phyloP scores from a whole-genome alignment of 2,888 invertebrate genomes.

The Diloba caeruleocephala region DNA sequence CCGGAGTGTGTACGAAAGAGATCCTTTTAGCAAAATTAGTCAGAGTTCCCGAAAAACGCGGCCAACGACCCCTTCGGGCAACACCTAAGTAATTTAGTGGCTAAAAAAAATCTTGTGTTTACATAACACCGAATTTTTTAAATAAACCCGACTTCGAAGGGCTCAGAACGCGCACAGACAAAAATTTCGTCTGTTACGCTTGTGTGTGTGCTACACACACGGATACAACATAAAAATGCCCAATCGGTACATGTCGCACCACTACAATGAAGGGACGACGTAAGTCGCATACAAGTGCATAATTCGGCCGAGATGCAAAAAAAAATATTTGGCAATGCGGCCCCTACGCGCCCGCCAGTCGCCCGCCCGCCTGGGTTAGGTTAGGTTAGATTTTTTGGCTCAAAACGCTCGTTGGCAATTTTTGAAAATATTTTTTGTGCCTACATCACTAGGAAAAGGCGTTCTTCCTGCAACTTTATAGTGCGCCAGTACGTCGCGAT shows the following conservation, averaged over 20 bases:
- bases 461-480: conserved; percentile 76
- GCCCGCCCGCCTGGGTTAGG: conserved; percentile 89
- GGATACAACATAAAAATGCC: conserved; percentile 81
- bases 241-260: conserved; percentile 87
- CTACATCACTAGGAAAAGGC: conserved; percentile 78
- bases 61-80: conserved; percentile 81
- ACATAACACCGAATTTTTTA: conserved; percentile 86
- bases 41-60: conserved; percentile 87
- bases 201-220: conserved; percentile 85
- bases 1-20: conserved; percentile 66
- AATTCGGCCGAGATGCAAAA: conserved; percentile 90
- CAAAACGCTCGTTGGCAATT: conserved; percentile 87
- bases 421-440: conserved; percentile 82
- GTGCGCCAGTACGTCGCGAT: conserved; percentile 79
- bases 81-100: conserved; percentile 86
- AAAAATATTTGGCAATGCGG: conserved; percentile 90
- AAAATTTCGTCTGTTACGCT: conserved; percentile 75
- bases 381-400: conserved; percentile 90
- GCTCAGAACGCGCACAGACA: conserved; percentile 79
- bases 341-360: conserved; percentile 89
- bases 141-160: conserved; percentile 82
- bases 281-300: conserved; percentile 90
- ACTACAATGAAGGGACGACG: conserved; percentile 88
- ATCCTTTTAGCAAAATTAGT: conserved; percentile 84
- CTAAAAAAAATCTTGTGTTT: conserved; percentile 82